Percentiles rank a stretch among this genome's conserved stretches.
Evolutionary conservation across 2,797 vertebrate species (phyloP).

Genomic region (Streptopelia turtur): DNA sequence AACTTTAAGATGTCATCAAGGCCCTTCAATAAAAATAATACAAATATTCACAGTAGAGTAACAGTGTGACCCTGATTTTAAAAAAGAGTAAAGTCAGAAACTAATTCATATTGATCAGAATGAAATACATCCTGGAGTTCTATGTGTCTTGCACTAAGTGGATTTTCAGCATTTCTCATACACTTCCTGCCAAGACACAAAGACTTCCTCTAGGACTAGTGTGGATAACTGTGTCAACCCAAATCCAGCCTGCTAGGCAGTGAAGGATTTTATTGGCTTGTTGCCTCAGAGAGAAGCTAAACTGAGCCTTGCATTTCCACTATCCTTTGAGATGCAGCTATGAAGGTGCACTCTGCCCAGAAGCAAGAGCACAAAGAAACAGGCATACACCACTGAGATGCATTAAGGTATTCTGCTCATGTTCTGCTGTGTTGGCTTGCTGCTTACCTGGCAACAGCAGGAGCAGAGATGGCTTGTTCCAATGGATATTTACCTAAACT

Average conservation of each 20-base stretch:
- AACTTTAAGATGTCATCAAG: neutral
- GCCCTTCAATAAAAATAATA: neutral
- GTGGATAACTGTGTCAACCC: neutral
- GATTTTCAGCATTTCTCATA: neutral
- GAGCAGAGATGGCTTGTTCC: neutral
- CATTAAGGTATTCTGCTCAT: neutral
- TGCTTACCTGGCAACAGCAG: neutral
- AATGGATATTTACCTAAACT: neutral
- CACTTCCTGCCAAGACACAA: neutral
- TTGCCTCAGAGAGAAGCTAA: neutral
- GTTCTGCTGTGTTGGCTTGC: neutral
- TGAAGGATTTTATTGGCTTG: neutral
- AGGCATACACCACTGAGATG: accelerated
- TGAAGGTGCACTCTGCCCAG: neutral
- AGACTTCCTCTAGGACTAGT: neutral
- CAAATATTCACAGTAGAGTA: neutral
- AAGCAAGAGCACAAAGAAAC: neutral
- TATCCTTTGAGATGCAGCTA: neutral
- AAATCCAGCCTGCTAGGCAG: neutral
- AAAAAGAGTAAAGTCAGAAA: neutral
- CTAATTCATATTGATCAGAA: neutral
- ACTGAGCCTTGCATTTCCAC: neutral
- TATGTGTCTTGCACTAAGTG: neutral
- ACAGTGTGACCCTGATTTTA: neutral
- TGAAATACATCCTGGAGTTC: accelerated